Evolutionary conservation across 30 jellyfish, hydroid and myxozoan genomes (phyloP), one percentile per base, ranked within the genome.

Genomic region (Hydra vulgaris): DNA sequence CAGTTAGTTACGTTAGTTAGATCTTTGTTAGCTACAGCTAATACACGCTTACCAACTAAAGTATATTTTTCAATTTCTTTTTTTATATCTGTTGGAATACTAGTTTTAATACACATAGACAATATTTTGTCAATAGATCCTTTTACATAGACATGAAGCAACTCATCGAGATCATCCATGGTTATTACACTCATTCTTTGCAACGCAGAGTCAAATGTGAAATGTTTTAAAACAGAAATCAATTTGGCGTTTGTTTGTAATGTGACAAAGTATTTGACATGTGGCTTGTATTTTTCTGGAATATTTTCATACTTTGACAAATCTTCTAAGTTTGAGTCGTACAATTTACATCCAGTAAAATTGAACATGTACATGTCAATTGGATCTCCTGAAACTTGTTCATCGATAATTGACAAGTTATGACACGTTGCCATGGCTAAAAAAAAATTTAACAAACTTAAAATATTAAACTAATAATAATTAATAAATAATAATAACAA

Each of bases 341-440:
- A 23, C 23, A 81, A 12, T 22, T 23, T 21, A 87, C 89, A 81
- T 17, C 55, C 73, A 68, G 89, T 1, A 52, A 73, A 81, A 15
- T 71, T 73, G 68, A 81, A 81, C 89, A 81, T 70, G 77, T 70
- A 27, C 22, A 27, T 17, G 0, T 81, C 89, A 26, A 81, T 27
- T 7, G 89, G 89, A 73, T 81, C 87, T 8, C 89, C 89, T 17
- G 89, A 40, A 0, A 71, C 53, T 20, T 53, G 7, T 8, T 78
- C 87, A 25, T 81, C 67, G 8, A 71, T 27, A 8, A 16, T 53
- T 25, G 77, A 25, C 25, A 81, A 25, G 68, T 79, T 23, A 78
- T 81, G 89, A 81, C 89, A 81, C 15, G 78, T 23, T 1, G 89
- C 89, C 89, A 81, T 81, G 69, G 84, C 87, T 72, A 75, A 15